Base-by-base conservation (phyloP, 2,888 invertebrate genomes). In the Eurois occulta region DNA sequence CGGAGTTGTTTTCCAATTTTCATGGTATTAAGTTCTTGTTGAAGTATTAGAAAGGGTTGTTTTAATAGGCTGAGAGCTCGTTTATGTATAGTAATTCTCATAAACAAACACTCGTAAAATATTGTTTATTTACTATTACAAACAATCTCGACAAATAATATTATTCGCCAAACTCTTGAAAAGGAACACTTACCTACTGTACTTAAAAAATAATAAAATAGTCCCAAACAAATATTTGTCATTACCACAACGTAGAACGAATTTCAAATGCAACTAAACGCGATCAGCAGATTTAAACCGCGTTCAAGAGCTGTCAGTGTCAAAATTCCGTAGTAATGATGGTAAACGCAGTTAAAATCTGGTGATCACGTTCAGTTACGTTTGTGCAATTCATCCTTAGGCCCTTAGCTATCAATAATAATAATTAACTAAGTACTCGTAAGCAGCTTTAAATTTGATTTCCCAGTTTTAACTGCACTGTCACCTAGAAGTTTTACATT, bases 1-100 rank as follows among this genome's bases (percentile, higher is more conserved):
- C 66, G 13, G 68, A 83, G 67, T 73, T 71, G 67, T 83, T 86
- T 86, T 46, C 75, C 66, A 84, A 72, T 83, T 84, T 75, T 35
- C 60, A 68, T 55, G 64, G 75, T 41, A 75, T 78, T 75, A 75
- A 43, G 21, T 75, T 71, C 78, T 75, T 71, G 41, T 78, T 83
- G 32, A 55, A 83, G 55, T 82, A 73, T 86, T 78, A 16, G 13
- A 73, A n/a, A 38, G 75, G 58, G 21, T 75, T 75, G 70, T 48
- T 75, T 66, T 41, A 70, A 67, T 72, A 52, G 28, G n/a, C 43
- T 32, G 41, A 60, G 7, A 66, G 21, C 64, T 75, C 7, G 24
- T 70, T 38, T 68, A 72, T 67, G 32, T 28, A 32, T 62, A 21
- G 16, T 5, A 32, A 58, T 43, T 11, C 32, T 52, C 55, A 16